A percentile compares a stretch with the other conserved stretches of the same genome.
phyloP scores from a whole-genome alignment of 1,140 invertebrate species.

The Bombus confusus region DNA sequence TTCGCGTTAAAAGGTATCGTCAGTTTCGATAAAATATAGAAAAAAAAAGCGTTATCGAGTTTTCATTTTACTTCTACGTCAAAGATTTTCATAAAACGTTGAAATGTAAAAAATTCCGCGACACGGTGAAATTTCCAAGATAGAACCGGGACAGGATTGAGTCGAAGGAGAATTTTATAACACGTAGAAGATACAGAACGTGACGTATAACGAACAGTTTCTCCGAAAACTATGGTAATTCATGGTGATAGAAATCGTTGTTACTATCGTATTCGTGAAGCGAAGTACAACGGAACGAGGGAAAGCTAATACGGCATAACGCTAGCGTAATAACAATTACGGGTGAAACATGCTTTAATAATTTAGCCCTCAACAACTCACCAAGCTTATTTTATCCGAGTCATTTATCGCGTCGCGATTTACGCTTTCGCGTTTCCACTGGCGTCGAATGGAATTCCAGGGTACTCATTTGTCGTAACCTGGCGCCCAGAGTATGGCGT shows the following conservation, averaged over 20 bases:
- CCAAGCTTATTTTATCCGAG: slow-evolving; percentile 38
- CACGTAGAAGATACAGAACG: neutral
- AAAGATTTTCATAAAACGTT: no score
- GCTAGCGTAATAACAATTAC: neutral
- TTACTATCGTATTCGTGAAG: neutral
- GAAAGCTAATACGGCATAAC: neutral
- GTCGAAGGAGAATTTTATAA: neutral
- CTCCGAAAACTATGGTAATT: neutral
- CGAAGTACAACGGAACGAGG: neutral
- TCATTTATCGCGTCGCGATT: slow-evolving; percentile 54
- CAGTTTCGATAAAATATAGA: no score
- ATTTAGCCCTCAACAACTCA: neutral
- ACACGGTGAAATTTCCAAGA: no score
- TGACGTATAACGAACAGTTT: neutral
- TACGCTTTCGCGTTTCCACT: slow-evolving; percentile 13
- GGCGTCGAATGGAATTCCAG: slow-evolving; percentile 61
- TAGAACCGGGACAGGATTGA: no score
- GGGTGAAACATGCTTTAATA: slow-evolving; percentile 5
- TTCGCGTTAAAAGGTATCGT: no score
- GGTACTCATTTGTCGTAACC: slow-evolving; percentile 63
- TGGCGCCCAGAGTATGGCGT: slow-evolving; percentile 42
- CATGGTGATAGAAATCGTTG: neutral
- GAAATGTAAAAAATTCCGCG: no score
- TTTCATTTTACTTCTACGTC: no score
- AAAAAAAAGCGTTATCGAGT: no score